Conservation (phyloP, 1,140 invertebrate species). For the Lycorma delicatula region DNA sequence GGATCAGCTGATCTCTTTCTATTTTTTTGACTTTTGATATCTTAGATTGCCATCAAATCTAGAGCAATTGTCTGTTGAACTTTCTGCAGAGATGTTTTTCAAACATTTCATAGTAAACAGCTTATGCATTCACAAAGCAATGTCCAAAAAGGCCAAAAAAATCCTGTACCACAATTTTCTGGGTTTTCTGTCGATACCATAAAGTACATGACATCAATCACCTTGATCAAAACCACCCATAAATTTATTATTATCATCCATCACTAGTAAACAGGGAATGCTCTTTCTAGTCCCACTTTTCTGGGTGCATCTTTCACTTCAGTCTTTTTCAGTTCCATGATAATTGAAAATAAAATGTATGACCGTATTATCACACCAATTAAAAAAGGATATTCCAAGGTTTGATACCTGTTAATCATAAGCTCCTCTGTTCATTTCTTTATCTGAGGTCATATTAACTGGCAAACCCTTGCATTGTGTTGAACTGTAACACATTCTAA, state of each 20-base stretch:
- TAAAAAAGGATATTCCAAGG: not conserved
- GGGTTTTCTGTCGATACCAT: no score
- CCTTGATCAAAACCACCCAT: no score
- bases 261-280: not conserved
- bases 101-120: not conserved
- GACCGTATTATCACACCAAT: not conserved
- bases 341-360: not conserved
- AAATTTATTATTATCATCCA: not conserved
- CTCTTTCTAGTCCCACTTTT: not conserved
- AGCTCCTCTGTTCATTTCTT: not conserved
- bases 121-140: not conserved
- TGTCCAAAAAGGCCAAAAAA: not conserved
- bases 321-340: not conserved
- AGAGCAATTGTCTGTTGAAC: no score
- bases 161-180: no score
- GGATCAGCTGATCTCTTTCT: not conserved
- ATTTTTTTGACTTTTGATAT: not conserved
- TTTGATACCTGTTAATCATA: no score
- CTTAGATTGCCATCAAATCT: not conserved
- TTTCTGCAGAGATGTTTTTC: not conserved
- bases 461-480: not conserved
- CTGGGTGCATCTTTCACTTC: not conserved
- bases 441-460: no score
- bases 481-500: not conserved
- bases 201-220: no score